Evolutionary conservation across 2,113 vertebrate species (phyloP).

Genomic region (Clupea harengus): DNA sequence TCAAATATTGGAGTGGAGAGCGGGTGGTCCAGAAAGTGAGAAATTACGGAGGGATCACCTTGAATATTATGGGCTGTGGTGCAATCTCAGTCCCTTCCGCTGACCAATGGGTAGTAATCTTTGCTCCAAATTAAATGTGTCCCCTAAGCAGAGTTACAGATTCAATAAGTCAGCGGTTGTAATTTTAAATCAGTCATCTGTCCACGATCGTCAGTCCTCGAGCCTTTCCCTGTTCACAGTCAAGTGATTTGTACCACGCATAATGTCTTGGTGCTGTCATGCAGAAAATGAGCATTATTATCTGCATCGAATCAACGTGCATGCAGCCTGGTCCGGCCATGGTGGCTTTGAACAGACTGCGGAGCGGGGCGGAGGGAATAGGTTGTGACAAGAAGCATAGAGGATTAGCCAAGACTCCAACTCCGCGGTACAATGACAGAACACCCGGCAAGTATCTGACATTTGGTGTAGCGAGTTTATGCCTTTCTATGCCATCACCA

Average conservation of each 20-base stretch:
- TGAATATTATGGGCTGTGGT: slow-evolving; percentile 43
- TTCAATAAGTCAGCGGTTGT: slow-evolving; percentile 37
- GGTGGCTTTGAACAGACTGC: slow-evolving; percentile 49
- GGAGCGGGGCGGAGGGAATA: slow-evolving; percentile 35
- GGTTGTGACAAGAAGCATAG: slow-evolving; percentile 54
- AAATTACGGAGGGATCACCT: slow-evolving; percentile 65
- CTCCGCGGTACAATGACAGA: slow-evolving; percentile 45
- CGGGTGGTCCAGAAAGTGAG: slow-evolving; percentile 55
- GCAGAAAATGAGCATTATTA: slow-evolving; percentile 67
- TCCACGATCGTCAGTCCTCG: slow-evolving; percentile 39
- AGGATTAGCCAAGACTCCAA: slow-evolving; percentile 42
- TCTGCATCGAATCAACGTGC: slow-evolving; percentile 60
- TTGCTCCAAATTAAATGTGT: slow-evolving; percentile 42
- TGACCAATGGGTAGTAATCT: slow-evolving; percentile 50
- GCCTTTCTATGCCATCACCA: slow-evolving; percentile 46
- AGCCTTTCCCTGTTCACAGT: slow-evolving; percentile 59
- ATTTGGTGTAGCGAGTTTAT: slow-evolving; percentile 50
- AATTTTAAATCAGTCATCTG: slow-evolving; percentile 55
- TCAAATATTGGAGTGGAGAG: slow-evolving; percentile 63
- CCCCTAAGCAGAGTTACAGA: slow-evolving; percentile 33
- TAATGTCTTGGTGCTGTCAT: slow-evolving; percentile 59
- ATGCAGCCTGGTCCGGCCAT: not conserved
- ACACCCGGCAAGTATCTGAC: slow-evolving; percentile 50
- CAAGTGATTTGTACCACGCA: slow-evolving; percentile 65
- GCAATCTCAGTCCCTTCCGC: slow-evolving; percentile 26